A percentile compares a stretch with the other conserved stretches of the same genome.
These are phyloP conservation scores for Pseudomyrmex concolor DNA, from an alignment of 1,140 invertebrate species.

Conservation along the genomic window DNA sequence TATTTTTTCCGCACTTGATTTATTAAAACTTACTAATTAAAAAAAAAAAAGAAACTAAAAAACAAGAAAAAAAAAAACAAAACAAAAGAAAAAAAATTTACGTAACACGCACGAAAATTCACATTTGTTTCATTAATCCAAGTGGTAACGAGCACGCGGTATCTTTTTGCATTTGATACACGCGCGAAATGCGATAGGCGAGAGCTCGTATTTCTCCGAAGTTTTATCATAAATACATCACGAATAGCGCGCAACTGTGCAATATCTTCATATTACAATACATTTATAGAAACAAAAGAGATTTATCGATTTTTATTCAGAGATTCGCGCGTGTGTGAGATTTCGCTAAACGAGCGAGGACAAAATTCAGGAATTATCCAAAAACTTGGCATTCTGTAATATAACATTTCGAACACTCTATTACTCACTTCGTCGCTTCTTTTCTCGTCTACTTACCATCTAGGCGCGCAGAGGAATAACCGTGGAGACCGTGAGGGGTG, in stretches of 20 bases:
- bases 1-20: no score
- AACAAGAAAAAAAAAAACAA: no score
- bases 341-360: neutral
- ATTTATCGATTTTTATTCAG: no score
- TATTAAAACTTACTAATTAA: no score
- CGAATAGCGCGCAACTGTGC: neutral
- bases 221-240: conserved; percentile 12
- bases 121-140: neutral
- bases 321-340: neutral
- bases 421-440: conserved; percentile 4
- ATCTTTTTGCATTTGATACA: neutral
- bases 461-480: conserved; percentile 84
- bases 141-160: neutral
- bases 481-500: conserved; percentile 84
- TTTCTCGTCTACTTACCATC: conserved; percentile 64
- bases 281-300: neutral
- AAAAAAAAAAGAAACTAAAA: no score
- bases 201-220: neutral
- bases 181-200: neutral
- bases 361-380: no score
- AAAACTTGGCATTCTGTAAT: no score
- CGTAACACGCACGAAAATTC: neutral
- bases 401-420: neutral
- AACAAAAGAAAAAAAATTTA: no score
- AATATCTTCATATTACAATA: neutral